Conservation (phyloP, 2,113 vertebrate species). For the Sorex fumeus region DNA sequence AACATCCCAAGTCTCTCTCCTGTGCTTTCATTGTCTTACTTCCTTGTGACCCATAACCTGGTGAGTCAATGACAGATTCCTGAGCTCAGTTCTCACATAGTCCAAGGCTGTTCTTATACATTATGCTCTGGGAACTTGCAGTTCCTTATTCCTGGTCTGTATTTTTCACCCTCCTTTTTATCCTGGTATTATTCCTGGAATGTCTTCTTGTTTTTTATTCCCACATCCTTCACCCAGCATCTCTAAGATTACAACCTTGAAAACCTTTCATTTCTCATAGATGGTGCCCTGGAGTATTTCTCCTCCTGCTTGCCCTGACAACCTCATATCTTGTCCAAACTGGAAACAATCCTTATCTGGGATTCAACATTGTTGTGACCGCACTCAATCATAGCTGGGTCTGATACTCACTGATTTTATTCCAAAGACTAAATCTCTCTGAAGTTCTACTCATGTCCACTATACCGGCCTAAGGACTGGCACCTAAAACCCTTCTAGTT, state of each 20-base stretch:
- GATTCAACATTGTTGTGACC: not conserved
- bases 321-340: not conserved
- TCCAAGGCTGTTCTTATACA: not conserved
- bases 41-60: not conserved
- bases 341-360: not conserved
- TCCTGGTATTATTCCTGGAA: not conserved
- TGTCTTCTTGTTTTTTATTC: not conserved
- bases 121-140: not conserved
- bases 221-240: not conserved
- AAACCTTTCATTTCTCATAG: not conserved
- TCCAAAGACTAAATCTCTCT: not conserved
- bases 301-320: not conserved
- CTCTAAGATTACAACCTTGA: not conserved
- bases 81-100: not conserved
- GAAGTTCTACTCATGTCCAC: not conserved
- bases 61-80: not conserved
- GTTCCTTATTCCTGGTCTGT: not conserved
- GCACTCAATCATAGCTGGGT: not conserved
- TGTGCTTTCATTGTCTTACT: not conserved
- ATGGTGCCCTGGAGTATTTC: not conserved
- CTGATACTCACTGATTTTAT: not conserved
- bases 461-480: not conserved
- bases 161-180: conserved; percentile 19
- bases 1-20: not conserved
- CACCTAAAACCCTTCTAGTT: not conserved